Conservation (phyloP, 2,113 vertebrate species). For the Varanus komodoensis region DNA sequence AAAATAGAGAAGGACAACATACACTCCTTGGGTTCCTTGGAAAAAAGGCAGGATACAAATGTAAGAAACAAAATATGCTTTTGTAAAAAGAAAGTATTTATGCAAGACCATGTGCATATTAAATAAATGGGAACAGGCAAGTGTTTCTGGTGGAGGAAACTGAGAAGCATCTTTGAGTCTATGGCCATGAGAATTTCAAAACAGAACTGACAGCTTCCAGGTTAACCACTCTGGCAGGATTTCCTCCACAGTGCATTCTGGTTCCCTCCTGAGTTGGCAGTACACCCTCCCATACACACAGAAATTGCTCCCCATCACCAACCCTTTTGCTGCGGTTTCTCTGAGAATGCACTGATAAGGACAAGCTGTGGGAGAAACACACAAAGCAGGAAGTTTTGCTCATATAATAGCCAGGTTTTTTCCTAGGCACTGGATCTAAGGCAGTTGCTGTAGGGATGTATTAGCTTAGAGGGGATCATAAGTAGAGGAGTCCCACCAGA, state of each 20-base stretch:
- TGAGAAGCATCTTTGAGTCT: not conserved
- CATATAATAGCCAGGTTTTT: too few species aligned
- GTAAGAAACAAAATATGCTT: too few species aligned
- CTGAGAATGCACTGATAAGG: not conserved
- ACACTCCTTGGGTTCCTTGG: too few species aligned
- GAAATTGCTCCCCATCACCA: not conserved
- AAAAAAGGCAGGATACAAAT: too few species aligned
- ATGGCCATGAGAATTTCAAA: not conserved
- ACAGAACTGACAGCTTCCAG: not conserved
- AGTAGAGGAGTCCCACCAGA: too few species aligned
- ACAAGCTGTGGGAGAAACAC: too few species aligned
- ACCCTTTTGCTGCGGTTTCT: not conserved
- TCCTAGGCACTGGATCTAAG: too few species aligned
- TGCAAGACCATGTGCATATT: not conserved
- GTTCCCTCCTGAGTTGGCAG: not conserved
- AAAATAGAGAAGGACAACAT: too few species aligned
- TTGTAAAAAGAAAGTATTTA: not conserved
- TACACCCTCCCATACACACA: not conserved
- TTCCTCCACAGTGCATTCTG: not conserved
- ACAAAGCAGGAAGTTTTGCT: too few species aligned
- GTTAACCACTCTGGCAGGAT: not conserved
- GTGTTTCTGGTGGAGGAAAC: not conserved
- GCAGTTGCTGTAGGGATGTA: too few species aligned
- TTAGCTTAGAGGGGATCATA: too few species aligned
- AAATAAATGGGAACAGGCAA: not conserved